Evolutionary conservation across 2,797 vertebrate genomes (phyloP), one percentile per base, ranked within the genome.

Genomic region (Cyprinodon diabolis): DNA sequence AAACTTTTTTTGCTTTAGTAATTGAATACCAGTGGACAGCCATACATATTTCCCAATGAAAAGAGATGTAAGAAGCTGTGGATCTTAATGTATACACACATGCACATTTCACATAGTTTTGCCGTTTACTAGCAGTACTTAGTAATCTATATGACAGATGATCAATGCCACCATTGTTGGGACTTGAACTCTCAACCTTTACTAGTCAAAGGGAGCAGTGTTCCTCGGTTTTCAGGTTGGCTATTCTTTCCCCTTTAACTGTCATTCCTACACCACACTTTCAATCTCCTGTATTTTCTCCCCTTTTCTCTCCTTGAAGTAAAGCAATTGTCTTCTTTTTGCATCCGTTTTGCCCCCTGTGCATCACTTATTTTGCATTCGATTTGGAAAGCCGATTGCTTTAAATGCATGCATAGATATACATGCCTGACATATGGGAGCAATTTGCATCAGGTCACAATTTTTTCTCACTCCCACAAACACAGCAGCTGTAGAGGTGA

Each of bases 81-180:
- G 55, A 68, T 23, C 54, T 74, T 58, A 73, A 40, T n/a, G 62
- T 65, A 45, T 21, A 69, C 52, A 78, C 49, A 76, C 60, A 76
- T 37, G 47, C 74, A 72, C 35, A 60, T 21, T 56, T 80, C 73
- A 72, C 49, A 57, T 48, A 60, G 43, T 23, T 76, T 75, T 75
- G 48, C 17, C 63, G 69, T 81, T 76, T 71, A 70, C 77, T 77
- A 40, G 83, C 69, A 82, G 78, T 74, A 77, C 75, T 84, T 66
- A 47, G 73, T 87, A 89, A 88, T 88, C 89, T 63, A 79, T 79
- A 83, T 88, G 88, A 90, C 91, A 91, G 86, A 85, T 69, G 75
- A 75, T 90, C 84, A 92, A 87, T 85, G 91, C 68, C 78, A 87
- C 90, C 40, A 86, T 91, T 92, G 89, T 90, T 87, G 76, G 76